A percentile compares a stretch with the other conserved stretches of the same genome.
phyloP scores from a whole-genome alignment of 53 echinoderm and acorn worm genomes.

The Holothuria scabra region DNA sequence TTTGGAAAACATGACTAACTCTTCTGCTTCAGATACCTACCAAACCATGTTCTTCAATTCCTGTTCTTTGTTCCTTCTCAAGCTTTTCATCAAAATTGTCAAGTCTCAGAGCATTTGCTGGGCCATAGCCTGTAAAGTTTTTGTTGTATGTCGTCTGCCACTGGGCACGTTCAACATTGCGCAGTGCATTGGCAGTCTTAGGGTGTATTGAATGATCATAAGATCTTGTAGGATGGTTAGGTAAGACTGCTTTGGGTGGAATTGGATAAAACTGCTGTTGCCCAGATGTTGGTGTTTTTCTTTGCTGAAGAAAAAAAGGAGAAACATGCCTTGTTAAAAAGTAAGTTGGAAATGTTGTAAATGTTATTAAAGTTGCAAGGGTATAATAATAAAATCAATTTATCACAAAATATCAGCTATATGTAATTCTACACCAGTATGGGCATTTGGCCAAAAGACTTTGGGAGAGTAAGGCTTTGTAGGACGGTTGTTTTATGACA shows the following conservation, averaged over 20 bases:
- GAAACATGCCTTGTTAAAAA: neutral
- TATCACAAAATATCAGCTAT: too few relatives aligned
- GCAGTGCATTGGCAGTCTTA: conserved; percentile 87
- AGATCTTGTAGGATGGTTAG: conserved; percentile 86
- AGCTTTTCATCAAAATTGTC: conserved; percentile 91
- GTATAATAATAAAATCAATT: too few relatives aligned
- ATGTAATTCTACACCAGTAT: too few relatives aligned
- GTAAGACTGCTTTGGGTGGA: conserved; percentile 93
- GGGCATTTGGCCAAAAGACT: too few relatives aligned
- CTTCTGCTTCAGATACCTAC: conserved; percentile 60
- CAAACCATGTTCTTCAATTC: conserved; percentile 91
- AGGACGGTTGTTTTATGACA: too few relatives aligned
- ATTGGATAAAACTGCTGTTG: conserved; percentile 95
- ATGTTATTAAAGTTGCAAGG: too few relatives aligned
- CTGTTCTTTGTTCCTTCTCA: conserved; percentile 70
- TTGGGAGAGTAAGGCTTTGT: too few relatives aligned
- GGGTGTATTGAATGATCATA: conserved; percentile 85
- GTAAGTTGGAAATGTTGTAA: too few relatives aligned
- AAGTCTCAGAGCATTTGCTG: conserved; percentile 77
- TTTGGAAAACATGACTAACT: too few relatives aligned
- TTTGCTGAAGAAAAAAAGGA: conserved; percentile 61
- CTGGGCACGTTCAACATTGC: conserved; percentile 94
- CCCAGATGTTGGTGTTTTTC: conserved; percentile 82
- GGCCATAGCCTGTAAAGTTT: conserved; percentile 87
- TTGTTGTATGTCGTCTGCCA: conserved; percentile 92